These are phyloP conservation scores for Medauroidea extradentata DNA, from an alignment of 1,140 invertebrate genomes.

Conservation along the genomic window DNA sequence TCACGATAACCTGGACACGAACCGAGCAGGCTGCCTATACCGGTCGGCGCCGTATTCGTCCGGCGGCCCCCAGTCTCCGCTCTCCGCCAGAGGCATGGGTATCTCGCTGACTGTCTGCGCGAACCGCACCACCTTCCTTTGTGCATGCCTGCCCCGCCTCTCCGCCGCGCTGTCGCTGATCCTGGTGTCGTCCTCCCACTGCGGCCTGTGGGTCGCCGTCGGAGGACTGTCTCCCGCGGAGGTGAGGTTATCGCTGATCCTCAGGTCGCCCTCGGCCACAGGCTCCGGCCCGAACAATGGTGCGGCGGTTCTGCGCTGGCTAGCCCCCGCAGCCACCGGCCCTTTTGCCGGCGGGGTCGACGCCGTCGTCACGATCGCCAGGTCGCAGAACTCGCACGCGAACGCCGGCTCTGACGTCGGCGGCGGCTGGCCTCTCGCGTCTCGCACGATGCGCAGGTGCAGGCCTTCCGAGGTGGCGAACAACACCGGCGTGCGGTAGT, in stretches of 20 bases:
- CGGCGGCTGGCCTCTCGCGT: not conserved
- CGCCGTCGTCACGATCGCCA: not conserved
- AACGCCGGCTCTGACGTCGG: conserved; percentile 16
- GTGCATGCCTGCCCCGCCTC: not conserved
- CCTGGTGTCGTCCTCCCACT: too few species aligned
- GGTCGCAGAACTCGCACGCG: conserved; percentile 24
- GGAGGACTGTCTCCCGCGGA: not conserved
- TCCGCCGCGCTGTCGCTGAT: not conserved
- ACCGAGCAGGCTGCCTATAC: too few species aligned
- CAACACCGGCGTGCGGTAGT: conserved; percentile 23
- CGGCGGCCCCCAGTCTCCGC: not conserved
- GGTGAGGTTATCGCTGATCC: not conserved
- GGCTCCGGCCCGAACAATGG: not conserved
- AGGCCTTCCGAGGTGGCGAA: conserved; percentile 25
- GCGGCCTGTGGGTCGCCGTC: too few species aligned
- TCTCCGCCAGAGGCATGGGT: not conserved
- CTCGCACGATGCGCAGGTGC: conserved; percentile 18
- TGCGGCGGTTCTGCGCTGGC: not conserved
- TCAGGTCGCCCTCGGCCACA: not conserved
- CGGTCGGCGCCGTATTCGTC: not conserved
- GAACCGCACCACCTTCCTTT: not conserved
- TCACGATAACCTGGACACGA: too few species aligned
- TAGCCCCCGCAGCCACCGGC: too few species aligned
- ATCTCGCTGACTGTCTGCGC: conserved; percentile 8
- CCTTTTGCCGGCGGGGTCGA: not conserved